These are phyloP conservation scores for Ornithoptera alexandrae DNA, from an alignment of 2,888 invertebrate species.

Conservation along the genomic window DNA sequence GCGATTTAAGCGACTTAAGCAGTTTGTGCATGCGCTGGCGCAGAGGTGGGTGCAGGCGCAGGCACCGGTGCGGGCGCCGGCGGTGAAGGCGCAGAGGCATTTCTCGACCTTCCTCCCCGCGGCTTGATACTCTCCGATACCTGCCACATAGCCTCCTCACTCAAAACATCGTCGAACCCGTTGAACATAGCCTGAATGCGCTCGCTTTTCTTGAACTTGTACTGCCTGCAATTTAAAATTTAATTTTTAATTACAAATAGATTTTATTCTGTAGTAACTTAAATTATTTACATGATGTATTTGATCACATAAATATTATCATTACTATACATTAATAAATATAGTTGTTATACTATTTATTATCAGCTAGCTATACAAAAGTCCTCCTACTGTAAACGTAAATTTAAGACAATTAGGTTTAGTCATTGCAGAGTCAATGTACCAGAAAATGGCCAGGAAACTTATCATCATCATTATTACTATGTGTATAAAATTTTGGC, in stretches of 20 bases:
- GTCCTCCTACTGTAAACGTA: too few relatives aligned
- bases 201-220: slow-evolving; percentile 95
- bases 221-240: slow-evolving; percentile 82
- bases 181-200: slow-evolving; percentile 96
- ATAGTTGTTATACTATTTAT: background rate
- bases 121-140: slow-evolving; percentile 98
- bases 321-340: background rate
- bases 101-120: slow-evolving; percentile 82
- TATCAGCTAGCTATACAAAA: too few relatives aligned
- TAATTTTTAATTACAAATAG: background rate
- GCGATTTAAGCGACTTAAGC: slow-evolving; percentile 10
- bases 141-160: slow-evolving; percentile 99
- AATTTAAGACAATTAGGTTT: too few relatives aligned
- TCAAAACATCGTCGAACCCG: slow-evolving; percentile 96
- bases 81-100: slow-evolving; percentile 43
- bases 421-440: too few relatives aligned
- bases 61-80: slow-evolving; percentile 37
- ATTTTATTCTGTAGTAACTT: too few relatives aligned
- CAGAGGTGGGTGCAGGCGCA: slow-evolving; percentile 36
- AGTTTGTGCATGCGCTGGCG: slow-evolving; percentile 38
- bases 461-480: too few relatives aligned
- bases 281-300: too few relatives aligned
- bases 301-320: too few relatives aligned
- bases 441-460: too few relatives aligned
- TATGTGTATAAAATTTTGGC: too few relatives aligned